These are phyloP conservation scores for Casuarius casuarius DNA, from an alignment of 2,113 vertebrate species.

Conservation along the genomic window DNA sequence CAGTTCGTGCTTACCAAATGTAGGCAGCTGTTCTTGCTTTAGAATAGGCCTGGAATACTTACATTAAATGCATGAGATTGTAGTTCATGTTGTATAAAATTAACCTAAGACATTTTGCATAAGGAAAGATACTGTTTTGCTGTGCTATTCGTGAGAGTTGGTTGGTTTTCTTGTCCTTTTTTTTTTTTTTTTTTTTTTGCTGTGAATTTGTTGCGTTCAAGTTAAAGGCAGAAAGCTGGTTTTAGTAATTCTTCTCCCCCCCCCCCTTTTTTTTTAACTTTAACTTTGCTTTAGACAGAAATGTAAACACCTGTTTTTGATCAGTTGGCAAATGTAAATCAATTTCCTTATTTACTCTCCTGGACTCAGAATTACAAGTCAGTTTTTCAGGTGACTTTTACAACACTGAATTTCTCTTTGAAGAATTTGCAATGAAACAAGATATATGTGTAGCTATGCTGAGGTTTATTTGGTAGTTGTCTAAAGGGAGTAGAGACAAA, in stretches of 20 bases:
- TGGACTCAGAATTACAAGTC: background rate
- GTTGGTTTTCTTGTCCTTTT: background rate
- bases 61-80: background rate
- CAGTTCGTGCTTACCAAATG: constrained; percentile 80
- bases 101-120: background rate
- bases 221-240: background rate
- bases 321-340: background rate
- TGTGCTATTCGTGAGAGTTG: background rate
- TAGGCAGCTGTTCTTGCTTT: constrained; percentile 76
- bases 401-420: background rate
- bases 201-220: background rate
- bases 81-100: background rate
- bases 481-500: background rate
- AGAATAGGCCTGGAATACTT: constrained; percentile 11
- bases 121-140: background rate
- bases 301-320: background rate
- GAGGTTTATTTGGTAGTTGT: background rate
- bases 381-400: background rate
- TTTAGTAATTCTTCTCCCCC: background rate
- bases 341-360: background rate
- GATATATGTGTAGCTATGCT: background rate
- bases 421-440: constrained; percentile 5
- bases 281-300: background rate
- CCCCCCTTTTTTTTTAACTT: background rate
- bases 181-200: background rate